Base-by-base conservation (phyloP, 2,113 vertebrate species). In the Stictonetta naevosa region DNA sequence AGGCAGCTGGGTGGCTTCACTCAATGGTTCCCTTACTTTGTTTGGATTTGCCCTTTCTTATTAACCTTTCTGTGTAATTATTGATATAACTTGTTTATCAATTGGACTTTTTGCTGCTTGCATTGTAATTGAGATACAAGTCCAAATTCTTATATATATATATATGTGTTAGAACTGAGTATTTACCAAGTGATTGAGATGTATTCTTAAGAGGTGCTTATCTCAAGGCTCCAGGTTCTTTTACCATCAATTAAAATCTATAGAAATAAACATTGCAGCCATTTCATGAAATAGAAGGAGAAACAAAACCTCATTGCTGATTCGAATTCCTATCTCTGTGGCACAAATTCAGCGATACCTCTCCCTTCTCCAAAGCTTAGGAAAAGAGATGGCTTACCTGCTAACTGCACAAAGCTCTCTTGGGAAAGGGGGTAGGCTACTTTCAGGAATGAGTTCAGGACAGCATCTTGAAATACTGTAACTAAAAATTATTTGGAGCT, bases 31-130 rank as follows among this genome's bases (percentile, higher is more conserved):
- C 44, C 67, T 95, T 88, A 46, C 63, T 94, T 96, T 90, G 82
- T 91, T 89, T 92, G 78, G 80, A 21, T 87, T 95, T 93, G 75
- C 77, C 94, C 85, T 91, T 85, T 94, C 73, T 88, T 95, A 75
- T 93, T 96, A 93, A 95, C 72, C 50, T 95, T 95, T 88, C 60
- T 83, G 52, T 89, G 91, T 94, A 97, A 96, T 92, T 96, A 92
- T 95, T 96, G 95, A 96, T 96, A 83, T 78, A 95, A 75, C 58
- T 58, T 86, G 81, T 91, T 96, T 96, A 96, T 88, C 73, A 83
- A 81, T 76, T 89, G 77, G 56, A 44, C 17, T 76, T 93, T 72
- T 86, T 80, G 2, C 23, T 81, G 88, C 69, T 85, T 96, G 71
- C 46, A 87, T 60, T 95, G 91, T 95, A 94, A 94, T 6, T 88